These are phyloP conservation scores for Cyclophora albipunctata DNA, from an alignment of 2,888 invertebrate genomes.

Conservation along the genomic window DNA sequence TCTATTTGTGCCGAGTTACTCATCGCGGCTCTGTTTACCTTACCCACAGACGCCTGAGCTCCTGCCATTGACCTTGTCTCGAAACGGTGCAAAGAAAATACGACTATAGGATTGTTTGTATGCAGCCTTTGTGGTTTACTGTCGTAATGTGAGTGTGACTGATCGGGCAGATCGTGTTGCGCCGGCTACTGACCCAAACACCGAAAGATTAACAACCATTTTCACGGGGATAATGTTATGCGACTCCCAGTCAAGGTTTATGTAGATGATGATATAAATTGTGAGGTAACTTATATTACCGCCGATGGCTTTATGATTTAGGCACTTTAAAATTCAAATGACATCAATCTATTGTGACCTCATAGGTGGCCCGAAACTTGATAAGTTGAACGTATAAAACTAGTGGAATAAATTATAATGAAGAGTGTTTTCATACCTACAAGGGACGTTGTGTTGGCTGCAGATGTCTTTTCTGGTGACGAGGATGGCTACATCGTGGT, in stretches of 20 bases:
- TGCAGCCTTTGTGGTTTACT: constrained; percentile 28
- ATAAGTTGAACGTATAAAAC: neutral
- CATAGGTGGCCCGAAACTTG: neutral
- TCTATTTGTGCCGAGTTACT: constrained; percentile 62
- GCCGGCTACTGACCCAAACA: constrained; percentile 11
- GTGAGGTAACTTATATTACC: constrained; percentile 5
- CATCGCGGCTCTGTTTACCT: constrained; percentile 60
- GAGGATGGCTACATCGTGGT: constrained; percentile 92
- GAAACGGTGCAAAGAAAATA: constrained; percentile 37
- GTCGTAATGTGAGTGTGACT: constrained; percentile 11
- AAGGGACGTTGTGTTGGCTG: constrained; percentile 72
- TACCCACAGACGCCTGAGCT: constrained; percentile 52
- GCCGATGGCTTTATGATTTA: neutral
- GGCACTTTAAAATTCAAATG: neutral
- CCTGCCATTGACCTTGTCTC: constrained; percentile 70
- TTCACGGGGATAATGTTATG: constrained; percentile 10
- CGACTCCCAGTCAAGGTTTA: constrained; percentile 4
- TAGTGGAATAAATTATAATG: too few relatives aligned
- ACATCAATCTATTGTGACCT: neutral
- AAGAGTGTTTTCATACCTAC: constrained; percentile 54
- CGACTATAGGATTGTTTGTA: constrained; percentile 30
- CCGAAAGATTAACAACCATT: constrained; percentile 8
- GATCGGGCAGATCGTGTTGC: constrained; percentile 12
- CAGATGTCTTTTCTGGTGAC: constrained; percentile 88
- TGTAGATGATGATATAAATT: constrained; percentile 7